Evolutionary conservation across 1,140 invertebrate species (phyloP).

Genomic region (Leptoteleia sp.): DNA sequence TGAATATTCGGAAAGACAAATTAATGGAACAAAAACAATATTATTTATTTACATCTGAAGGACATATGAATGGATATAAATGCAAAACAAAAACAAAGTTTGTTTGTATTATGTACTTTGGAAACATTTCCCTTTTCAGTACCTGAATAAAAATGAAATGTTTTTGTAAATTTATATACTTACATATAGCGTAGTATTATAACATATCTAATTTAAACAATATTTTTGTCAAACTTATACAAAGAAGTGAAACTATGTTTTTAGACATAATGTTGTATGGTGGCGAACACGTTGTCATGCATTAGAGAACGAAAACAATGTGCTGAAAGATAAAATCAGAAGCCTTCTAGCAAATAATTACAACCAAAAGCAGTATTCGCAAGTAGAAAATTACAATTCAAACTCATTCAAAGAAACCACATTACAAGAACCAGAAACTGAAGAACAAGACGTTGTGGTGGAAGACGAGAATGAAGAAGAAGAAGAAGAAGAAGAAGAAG

Average conservation of each 20-base stretch:
- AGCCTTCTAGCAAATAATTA: conserved; percentile 61
- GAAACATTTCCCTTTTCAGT: too few species aligned
- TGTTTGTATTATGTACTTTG: too few species aligned
- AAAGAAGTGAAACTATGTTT: conserved; percentile 33
- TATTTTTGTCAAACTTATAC: not conserved
- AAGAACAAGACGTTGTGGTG: too few species aligned
- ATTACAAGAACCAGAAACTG: too few species aligned
- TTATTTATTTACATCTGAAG: too few species aligned
- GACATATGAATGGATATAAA: too few species aligned
- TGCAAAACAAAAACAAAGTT: too few species aligned
- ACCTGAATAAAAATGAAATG: too few species aligned
- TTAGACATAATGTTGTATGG: conserved; percentile 81
- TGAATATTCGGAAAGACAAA: too few species aligned
- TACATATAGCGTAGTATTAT: too few species aligned
- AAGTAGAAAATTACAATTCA: conserved; percentile 14
- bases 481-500: conserved; percentile 10
- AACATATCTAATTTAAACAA: not conserved
- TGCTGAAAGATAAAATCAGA: conserved; percentile 81
- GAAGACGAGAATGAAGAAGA: conserved; percentile 11
- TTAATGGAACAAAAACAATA: too few species aligned
- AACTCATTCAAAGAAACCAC: conserved; percentile 9
- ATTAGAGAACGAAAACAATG: conserved; percentile 84
- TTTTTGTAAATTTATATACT: too few species aligned
- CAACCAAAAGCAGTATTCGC: conserved; percentile 1
- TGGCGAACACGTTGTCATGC: conserved; percentile 86